A percentile compares a stretch with the other conserved stretches of the same genome.
These are phyloP conservation scores for Pithys albifrons DNA, from an alignment of 2,113 vertebrate genomes.

Conservation along the genomic window DNA sequence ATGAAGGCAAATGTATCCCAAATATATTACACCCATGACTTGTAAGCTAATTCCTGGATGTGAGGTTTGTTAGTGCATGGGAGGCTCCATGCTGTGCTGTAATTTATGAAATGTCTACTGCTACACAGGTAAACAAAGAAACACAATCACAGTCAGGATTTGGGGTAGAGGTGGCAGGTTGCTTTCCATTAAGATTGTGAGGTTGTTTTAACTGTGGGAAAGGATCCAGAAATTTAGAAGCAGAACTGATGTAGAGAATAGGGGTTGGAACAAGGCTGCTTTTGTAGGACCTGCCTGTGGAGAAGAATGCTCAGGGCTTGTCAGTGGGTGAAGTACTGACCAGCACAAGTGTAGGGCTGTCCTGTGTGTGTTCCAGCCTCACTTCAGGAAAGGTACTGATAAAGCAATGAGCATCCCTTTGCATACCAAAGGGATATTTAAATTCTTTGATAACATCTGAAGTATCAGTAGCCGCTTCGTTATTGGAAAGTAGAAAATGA, in stretches of 20 bases:
- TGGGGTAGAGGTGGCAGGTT: neutral
- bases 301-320: neutral
- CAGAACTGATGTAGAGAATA: neutral
- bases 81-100: neutral
- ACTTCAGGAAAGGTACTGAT: neutral
- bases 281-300: neutral
- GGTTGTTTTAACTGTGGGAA: neutral
- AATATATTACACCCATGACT: neutral
- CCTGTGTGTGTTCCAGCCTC: neutral
- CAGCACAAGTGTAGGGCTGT: accelerated
- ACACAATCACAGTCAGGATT: neutral
- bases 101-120: neutral
- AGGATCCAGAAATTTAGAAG: neutral
- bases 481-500: neutral
- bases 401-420: neutral
- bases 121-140: neutral
- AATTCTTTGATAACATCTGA: neutral
- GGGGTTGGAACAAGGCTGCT: neutral
- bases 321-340: neutral
- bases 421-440: neutral
- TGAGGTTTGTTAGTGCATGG: neutral
- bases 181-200: neutral
- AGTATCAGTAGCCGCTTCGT: neutral
- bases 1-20: neutral
- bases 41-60: neutral